Evolutionary conservation across 92 coral and sea anemone genomes (phyloP).

Genomic region (Palythoa caribaeorum): DNA sequence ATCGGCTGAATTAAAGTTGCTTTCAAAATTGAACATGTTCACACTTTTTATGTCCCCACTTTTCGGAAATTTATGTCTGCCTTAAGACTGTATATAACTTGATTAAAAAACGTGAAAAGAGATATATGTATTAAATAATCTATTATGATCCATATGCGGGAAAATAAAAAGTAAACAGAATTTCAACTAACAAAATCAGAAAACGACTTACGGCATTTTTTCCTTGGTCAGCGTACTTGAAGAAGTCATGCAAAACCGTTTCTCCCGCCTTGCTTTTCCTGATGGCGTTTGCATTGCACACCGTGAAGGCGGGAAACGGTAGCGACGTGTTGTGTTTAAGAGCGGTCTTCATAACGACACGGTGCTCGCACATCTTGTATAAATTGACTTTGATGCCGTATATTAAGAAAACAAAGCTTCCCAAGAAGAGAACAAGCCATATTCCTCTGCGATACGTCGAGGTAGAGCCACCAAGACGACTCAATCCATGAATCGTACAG

Average conservation of each 20-base stretch:
- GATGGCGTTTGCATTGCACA: slow-evolving; percentile 20
- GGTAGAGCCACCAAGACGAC: slow-evolving; percentile 1
- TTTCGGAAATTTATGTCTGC: too few relatives aligned
- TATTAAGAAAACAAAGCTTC: slow-evolving; percentile 17
- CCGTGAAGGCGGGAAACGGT: slow-evolving; percentile 14
- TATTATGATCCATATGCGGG: not conserved
- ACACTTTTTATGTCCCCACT: too few relatives aligned
- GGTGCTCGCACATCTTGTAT: slow-evolving; percentile 13
- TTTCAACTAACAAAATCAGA: not conserved
- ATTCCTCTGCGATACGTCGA: not conserved
- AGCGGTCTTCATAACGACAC: slow-evolving; percentile 9
- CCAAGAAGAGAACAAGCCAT: slow-evolving; percentile 19
- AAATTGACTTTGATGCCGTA: slow-evolving; percentile 9
- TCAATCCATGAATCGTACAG: slow-evolving; percentile 29
- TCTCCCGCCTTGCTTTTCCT: slow-evolving; percentile 22
- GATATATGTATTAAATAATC: not conserved
- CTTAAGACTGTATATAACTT: too few relatives aligned
- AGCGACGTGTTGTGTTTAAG: slow-evolving; percentile 6
- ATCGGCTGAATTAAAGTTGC: too few relatives aligned
- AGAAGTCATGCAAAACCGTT: slow-evolving; percentile 1
- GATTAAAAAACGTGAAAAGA: not conserved
- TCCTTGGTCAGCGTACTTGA: not conserved
- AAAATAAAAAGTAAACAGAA: too few relatives aligned
- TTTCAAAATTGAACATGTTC: too few relatives aligned
- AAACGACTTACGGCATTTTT: slow-evolving; percentile 12